Evolutionary conservation across 2,113 vertebrate species (phyloP).

Genomic region (Patagioenas fasciata): DNA sequence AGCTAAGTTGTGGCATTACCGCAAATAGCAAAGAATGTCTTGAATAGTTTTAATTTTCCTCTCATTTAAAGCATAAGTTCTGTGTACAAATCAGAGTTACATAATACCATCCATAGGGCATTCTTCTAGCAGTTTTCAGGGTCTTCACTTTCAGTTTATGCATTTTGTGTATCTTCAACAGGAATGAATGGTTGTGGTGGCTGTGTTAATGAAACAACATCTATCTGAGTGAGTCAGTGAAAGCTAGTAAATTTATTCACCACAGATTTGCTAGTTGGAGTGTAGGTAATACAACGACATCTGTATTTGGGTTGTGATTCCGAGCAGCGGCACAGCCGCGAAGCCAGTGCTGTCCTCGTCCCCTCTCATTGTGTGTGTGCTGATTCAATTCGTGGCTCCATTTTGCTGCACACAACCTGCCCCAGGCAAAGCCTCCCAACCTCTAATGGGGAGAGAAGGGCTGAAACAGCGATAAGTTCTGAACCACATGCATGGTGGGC

Average conservation of each 20-base stretch:
- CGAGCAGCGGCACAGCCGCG: not conserved
- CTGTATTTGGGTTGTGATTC: not conserved
- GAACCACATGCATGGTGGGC: not conserved
- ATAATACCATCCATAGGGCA: not conserved
- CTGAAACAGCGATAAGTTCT: not conserved
- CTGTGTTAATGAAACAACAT: constrained; percentile 11
- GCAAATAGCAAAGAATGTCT: not conserved
- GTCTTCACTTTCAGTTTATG: constrained; percentile 4
- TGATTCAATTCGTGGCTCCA: constrained; percentile 3
- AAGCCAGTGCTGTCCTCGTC: not conserved
- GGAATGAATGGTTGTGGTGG: not conserved
- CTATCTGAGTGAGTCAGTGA: not conserved
- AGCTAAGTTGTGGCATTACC: constrained; percentile 3
- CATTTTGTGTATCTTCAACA: not conserved
- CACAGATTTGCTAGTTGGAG: not conserved
- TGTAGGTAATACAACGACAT: not conserved
- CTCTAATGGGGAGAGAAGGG: constrained; percentile 13
- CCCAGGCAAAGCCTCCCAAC: not conserved
- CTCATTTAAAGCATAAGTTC: constrained; percentile 34
- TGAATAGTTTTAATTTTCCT: constrained; percentile 18
- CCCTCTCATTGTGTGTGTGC: not conserved
- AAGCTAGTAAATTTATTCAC: not conserved
- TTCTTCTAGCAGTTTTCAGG: not conserved
- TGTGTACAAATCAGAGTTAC: not conserved
- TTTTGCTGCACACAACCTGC: not conserved